phyloP scores from a whole-genome alignment of 2,888 invertebrate species.

The Nycteola revayana region DNA sequence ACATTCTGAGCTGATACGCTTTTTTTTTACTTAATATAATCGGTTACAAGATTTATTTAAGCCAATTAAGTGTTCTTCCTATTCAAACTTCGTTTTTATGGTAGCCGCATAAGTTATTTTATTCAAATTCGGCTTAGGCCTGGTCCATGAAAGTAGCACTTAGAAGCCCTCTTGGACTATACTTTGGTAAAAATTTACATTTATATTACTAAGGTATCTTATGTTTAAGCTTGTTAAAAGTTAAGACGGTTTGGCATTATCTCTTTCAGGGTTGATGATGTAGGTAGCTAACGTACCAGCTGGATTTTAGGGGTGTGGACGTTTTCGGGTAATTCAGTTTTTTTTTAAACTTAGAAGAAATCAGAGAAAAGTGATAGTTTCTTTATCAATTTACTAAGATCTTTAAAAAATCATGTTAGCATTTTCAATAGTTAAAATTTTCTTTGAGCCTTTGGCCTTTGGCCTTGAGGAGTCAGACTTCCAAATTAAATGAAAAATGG shows the following conservation, averaged over 20 bases:
- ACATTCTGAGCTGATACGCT: no score
- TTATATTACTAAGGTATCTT: slow-evolving; percentile 48
- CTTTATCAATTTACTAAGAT: no score
- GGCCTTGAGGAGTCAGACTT: no score
- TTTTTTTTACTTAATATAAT: no score
- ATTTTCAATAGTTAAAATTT: no score
- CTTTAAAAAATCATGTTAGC: no score
- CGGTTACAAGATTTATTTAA: no score
- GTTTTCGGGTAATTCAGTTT: no score
- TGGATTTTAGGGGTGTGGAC: not conserved
- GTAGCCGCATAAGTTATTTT: slow-evolving; percentile 35
- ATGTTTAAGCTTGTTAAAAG: slow-evolving; percentile 37
- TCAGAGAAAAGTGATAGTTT: no score
- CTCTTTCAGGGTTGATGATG: not conserved
- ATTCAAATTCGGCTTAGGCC: slow-evolving; percentile 40
- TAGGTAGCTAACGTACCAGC: not conserved
- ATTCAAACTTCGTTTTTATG: slow-evolving; percentile 42
- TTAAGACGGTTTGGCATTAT: slow-evolving; percentile 15
- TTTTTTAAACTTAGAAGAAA: no score
- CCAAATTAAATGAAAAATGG: no score
- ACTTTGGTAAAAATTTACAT: slow-evolving; percentile 42
- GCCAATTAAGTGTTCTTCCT: slow-evolving; percentile 30
- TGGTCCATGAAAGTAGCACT: slow-evolving; percentile 45
- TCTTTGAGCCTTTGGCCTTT: no score
- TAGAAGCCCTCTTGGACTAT: slow-evolving; percentile 32